Percentiles rank a stretch among this genome's conserved stretches.
Conservation (phyloP, 2,888 invertebrate species). For the Lepidochrysops patricia region DNA sequence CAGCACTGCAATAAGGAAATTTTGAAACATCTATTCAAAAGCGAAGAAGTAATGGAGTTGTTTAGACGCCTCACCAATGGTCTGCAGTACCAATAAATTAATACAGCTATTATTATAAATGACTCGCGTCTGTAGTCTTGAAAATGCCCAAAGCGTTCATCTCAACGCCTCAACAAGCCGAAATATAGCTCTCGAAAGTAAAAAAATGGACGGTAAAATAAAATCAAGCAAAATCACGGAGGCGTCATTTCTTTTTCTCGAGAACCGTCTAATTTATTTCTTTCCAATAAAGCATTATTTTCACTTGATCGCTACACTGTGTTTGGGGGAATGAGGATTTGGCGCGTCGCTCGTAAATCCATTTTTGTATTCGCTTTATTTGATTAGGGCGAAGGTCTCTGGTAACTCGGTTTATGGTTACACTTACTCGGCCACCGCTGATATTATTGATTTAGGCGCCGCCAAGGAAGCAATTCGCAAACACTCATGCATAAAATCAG, state of each 20-base stretch:
- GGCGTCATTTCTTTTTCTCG: not conserved
- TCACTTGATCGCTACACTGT: constrained; percentile 24
- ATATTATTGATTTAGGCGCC: not conserved
- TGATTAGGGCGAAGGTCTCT: constrained; percentile 43
- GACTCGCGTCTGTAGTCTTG: too few species aligned
- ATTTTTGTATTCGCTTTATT: constrained; percentile 47
- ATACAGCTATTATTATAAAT: too few species aligned
- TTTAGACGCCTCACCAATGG: too few species aligned
- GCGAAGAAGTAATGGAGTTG: too few species aligned
- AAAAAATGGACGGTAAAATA: too few species aligned
- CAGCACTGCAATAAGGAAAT: too few species aligned
- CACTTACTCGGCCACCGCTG: constrained; percentile 14
- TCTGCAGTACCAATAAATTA: too few species aligned
- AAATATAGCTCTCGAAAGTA: too few species aligned
- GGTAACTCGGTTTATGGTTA: constrained; percentile 50
- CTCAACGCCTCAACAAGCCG: too few species aligned
- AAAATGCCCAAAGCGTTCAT: too few species aligned
- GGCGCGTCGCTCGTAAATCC: constrained; percentile 44
- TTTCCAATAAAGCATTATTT: constrained; percentile 19
- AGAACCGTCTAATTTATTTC: constrained; percentile 1
- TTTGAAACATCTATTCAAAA: too few species aligned
- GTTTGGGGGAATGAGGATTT: constrained; percentile 33
- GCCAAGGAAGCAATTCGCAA: not conserved
- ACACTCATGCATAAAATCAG: not conserved
- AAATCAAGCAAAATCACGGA: not conserved